Conservation (phyloP, 2,113 vertebrate species). For the Willisornis vidua region DNA sequence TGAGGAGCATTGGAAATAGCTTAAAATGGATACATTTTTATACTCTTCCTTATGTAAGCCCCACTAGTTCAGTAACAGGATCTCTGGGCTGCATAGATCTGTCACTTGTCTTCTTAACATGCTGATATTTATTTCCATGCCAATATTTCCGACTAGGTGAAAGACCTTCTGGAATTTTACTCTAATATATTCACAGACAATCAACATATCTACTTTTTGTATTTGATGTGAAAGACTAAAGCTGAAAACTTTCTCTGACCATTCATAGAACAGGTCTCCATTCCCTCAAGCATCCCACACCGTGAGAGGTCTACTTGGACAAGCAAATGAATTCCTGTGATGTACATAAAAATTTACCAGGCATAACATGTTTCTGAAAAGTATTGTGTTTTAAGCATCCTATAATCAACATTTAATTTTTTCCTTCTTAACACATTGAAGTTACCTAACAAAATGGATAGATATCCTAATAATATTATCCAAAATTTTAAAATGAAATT, state of each 20-base stretch:
- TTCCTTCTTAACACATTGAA: background rate
- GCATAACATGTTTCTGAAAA: background rate
- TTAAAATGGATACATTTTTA: background rate
- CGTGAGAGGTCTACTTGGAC: background rate
- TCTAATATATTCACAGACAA: background rate
- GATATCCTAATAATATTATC: background rate
- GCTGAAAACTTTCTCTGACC: background rate
- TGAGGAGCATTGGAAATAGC: background rate
- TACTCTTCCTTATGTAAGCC: background rate
- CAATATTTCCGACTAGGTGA: background rate
- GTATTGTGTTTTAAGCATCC: background rate
- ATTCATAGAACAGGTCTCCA: background rate
- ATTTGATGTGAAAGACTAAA: background rate
- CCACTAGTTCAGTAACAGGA: background rate
- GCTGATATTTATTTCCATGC: background rate
- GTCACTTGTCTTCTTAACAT: background rate
- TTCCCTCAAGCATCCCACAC: background rate
- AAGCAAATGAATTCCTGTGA: background rate
- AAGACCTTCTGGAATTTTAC: background rate
- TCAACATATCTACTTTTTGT: background rate
- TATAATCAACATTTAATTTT: background rate
- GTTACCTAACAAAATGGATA: background rate
- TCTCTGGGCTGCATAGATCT: background rate
- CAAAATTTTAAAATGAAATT: background rate
- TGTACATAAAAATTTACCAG: background rate